Evolutionary conservation across 2,797 vertebrate genomes (phyloP), one percentile per base, ranked within the genome.

Genomic region (Rhinella marina): DNA sequence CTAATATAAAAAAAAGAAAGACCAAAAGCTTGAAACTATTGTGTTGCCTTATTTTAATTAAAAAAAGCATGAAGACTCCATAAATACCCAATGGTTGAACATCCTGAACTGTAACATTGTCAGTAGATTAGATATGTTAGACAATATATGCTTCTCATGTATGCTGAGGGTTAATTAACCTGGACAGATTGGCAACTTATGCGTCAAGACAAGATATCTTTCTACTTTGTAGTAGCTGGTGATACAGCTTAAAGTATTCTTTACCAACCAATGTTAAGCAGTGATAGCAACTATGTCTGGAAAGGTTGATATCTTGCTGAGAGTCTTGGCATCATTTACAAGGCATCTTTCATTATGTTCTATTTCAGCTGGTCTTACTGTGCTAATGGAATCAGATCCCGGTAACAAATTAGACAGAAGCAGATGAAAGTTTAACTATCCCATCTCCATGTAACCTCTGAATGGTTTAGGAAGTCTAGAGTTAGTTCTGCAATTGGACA

Each of bases 1-100:
- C 61, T 59, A 50, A 70, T 84, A 78, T 79, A 68, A 70, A 48
- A 9, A 9, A 78, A 41, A 48, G 7, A 82, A 82, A 32, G 3
- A 66, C 73, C 7, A 59, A 73, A 73, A 75, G 14, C 3, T 48
- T 61, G 29, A 57, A 72, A 27, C 19, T 23, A 72, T 57, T 16
- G 7, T 54, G 7, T 59, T 70, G 14, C 27, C 21, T 41, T 9
- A 9, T n/a, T 64, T 41, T 41, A 41, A 41, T 41, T 41, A 41
- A 41, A 41, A 41, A 41, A 41, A 41, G 5, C 32, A 41, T 41
- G 32, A 41, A 41, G 3, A 41, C 3, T 41, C 32, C 32, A 41
- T 41, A 41, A 4, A 27, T 13, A 27, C 12, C 12, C 25, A 32
- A 70, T 25, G 23, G n/a, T 66, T 25, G 11, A 66, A 25, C 11